A percentile compares a stretch with the other conserved stretches of the same genome.
These are phyloP conservation scores for Adelphocoris suturalis DNA, from an alignment of 2,888 invertebrate genomes.

Conservation along the genomic window DNA sequence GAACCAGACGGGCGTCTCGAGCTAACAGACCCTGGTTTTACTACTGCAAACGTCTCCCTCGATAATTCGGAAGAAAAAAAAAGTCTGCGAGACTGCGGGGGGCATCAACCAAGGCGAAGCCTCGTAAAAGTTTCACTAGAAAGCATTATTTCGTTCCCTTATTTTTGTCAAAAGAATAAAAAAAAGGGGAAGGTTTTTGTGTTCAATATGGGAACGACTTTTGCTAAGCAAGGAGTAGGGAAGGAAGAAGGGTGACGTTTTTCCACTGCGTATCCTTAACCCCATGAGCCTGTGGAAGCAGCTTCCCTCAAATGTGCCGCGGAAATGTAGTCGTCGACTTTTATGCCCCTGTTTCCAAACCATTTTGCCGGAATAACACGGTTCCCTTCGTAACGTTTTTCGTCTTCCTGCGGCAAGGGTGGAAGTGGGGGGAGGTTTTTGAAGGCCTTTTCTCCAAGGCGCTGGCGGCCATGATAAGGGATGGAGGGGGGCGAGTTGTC, in stretches of 20 bases:
- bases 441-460: neutral
- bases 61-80: slow-evolving; percentile 20
- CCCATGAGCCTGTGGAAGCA: slow-evolving; percentile 37
- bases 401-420: neutral
- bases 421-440: neutral
- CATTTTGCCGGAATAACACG: slow-evolving; percentile 70
- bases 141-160: slow-evolving; percentile 61
- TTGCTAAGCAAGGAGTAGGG: slow-evolving; percentile 11
- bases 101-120: slow-evolving; percentile 33
- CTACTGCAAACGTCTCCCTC: slow-evolving; percentile 8
- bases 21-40: neutral
- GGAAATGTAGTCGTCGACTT: slow-evolving; percentile 71
- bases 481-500: neutral
- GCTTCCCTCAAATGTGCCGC: slow-evolving; percentile 66
- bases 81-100: slow-evolving; percentile 6
- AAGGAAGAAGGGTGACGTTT: slow-evolving; percentile 46
- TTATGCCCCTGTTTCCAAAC: slow-evolving; percentile 71
- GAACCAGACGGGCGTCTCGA: slow-evolving; percentile 27
- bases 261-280: slow-evolving; percentile 60
- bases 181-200: slow-evolving; percentile 46
- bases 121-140: slow-evolving; percentile 66
- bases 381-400: slow-evolving; percentile 49
- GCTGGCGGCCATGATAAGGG: neutral
- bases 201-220: slow-evolving; percentile 66
- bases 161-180: slow-evolving; percentile 45